Evolutionary conservation across 2,888 invertebrate species (phyloP), one percentile per base, ranked within the genome.

Genomic region (Baccha elongata): DNA sequence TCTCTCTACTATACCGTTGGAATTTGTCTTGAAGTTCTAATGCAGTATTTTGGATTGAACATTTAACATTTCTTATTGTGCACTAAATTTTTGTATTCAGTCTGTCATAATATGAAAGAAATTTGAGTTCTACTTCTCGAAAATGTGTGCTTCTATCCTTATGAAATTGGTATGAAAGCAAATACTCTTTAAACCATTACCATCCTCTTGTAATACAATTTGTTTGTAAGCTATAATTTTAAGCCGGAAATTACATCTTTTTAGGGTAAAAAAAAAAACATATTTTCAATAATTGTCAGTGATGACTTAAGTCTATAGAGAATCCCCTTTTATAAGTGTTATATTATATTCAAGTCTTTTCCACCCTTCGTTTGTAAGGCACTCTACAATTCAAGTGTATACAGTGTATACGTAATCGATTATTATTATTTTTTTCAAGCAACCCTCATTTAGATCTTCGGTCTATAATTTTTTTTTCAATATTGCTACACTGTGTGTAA

Each of bases 401-500:
- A n/a, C n/a, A n/a, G n/a, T n/a, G n/a, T n/a, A n/a, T 58, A 53
- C 53, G 32, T 68, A 79, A 79, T 79, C 79, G 78, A 73, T 79
- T 79, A 65, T 65, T 65, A 65, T 50, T 72, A 2, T 64, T 48
- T 29, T 46, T 46, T 29, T 46, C 19, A 0, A 37, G 23, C 17
- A 53, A 21, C 26, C 44, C 29, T n/a, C 26, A 32, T 35, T 29
- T 17, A 7, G 26, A 26, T 32, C 29, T 32, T 32, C 8, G 3
- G 5, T n/a, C n/a, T n/a, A n/a, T n/a, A 7, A 8, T 32, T 8
- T 6, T 32, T 6, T 46, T 29, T 23, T 67, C 67, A 79, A 79
- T 68, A 79, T 68, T 73, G 67, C 60, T 62, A 53, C 32, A 68
- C 53, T 29, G 78, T 67, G 58, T 73, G 26, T 35, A 52, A 44